A percentile compares a stretch with the other conserved stretches of the same genome.
These are phyloP conservation scores for Hiodon tergisus DNA, from an alignment of 2,113 vertebrate species.

Conservation along the genomic window DNA sequence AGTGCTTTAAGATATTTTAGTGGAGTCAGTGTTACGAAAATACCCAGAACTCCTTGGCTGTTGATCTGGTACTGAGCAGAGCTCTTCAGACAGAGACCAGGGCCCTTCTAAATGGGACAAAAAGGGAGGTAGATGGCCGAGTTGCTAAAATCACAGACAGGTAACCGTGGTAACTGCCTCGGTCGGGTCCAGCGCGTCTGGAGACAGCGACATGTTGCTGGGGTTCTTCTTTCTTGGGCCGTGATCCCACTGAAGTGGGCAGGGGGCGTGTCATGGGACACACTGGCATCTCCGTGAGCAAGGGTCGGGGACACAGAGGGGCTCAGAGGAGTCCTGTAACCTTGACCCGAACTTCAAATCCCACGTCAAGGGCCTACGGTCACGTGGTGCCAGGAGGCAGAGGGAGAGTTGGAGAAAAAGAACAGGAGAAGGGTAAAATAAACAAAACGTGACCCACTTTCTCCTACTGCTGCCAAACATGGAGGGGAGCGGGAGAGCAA, in stretches of 20 bases:
- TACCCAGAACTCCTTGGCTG: not conserved
- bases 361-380: not conserved
- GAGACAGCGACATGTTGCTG: not conserved
- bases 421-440: not conserved
- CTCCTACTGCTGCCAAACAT: slow-evolving; percentile 14
- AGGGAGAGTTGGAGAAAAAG: not conserved
- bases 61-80: not conserved
- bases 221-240: too few relatives aligned
- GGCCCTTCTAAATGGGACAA: not conserved
- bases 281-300: not conserved
- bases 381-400: slow-evolving; percentile 10
- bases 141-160: slow-evolving; percentile 38
- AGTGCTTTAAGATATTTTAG: too few relatives aligned
- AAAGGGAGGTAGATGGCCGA: not conserved
- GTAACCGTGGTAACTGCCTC: not conserved
- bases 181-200: slow-evolving; percentile 14
- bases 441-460: slow-evolving; percentile 9
- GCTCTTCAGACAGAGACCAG: not conserved
- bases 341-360: too few relatives aligned
- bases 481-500: slow-evolving; percentile 10
- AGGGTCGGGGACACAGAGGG: not conserved
- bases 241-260: too few relatives aligned
- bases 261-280: too few relatives aligned
- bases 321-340: not conserved
- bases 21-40: too few relatives aligned